Evolutionary conservation across 2,113 vertebrate species (phyloP), one percentile per base, ranked within the genome.

Genomic region (Toxotes jaculatrix): DNA sequence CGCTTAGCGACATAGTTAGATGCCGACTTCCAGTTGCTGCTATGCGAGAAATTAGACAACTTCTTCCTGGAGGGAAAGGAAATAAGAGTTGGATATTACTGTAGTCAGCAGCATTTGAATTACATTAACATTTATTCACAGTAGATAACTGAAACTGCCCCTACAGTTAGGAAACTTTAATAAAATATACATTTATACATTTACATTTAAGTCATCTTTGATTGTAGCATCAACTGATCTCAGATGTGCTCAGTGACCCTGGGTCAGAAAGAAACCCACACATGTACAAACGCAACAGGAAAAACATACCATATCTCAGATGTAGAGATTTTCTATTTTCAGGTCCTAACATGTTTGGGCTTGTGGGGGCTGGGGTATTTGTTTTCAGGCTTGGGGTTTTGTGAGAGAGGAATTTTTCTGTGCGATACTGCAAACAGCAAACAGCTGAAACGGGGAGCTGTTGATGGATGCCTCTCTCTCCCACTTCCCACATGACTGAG

Each of bases 1-100:
- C 95, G 86, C 88, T 99, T 99, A 11, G 97, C 93, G 82, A 99
- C 98, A 0, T 99, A 99, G 91, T 99, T 99, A 38, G 96, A 98
- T 1, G 98, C 97, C 0, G 94, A 94, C 91, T 97, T 99, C 98
- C 98, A 99, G 82, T 98, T 98, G 91, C 95, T 96, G 12, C 96
- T 96, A 84, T 99, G 97, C 31, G 97, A 95, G 69, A 99, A 99
- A 91, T 97, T 99, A 1, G 98, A 99, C 76, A 98, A 88, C 87
- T 99, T 99, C 93, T 99, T 99, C 94, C 98, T 99, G 90, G n/a
- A 73, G 23, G 81, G 36, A 77, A 64, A 77, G 10, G 1, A 79
- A 17, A 55, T 1, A 19, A 36, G 4, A 19, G 62, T 14, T 1
- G 21, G 11, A 62, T 32, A n/a, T 32, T 45, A 23, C 3, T 53